phyloP scores from a whole-genome alignment of 1,140 invertebrate species.

The Drosophila yakuba region DNA sequence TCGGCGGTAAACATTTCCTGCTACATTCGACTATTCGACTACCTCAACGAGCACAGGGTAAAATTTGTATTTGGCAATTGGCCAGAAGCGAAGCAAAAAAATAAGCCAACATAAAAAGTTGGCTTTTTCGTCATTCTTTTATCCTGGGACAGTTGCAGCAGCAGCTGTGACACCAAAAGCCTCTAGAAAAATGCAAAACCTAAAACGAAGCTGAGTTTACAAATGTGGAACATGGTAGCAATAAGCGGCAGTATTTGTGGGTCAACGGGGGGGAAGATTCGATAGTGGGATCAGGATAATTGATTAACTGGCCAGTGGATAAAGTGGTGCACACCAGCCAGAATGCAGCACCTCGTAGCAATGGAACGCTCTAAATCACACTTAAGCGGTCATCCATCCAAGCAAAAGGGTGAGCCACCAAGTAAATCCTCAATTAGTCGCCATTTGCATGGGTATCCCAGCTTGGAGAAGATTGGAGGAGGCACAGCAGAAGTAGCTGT shows the following conservation, averaged over 20 bases:
- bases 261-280: conserved; percentile 26
- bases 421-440: conserved; percentile 45
- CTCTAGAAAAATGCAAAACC: background rate
- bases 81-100: conserved; percentile 18
- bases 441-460: conserved; percentile 19
- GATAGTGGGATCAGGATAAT: conserved; percentile 19
- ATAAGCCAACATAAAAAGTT: background rate
- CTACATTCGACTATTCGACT: background rate
- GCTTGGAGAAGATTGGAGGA: background rate
- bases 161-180: conserved; percentile 48
- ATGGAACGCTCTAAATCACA: conserved; percentile 44
- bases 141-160: conserved; percentile 29
- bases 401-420: conserved; percentile 22
- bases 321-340: conserved; percentile 15
- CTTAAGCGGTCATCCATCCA: conserved; percentile 40
- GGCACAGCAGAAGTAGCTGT: background rate
- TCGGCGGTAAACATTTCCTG: conserved; percentile 29
- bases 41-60: conserved; percentile 16
- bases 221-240: conserved; percentile 50
- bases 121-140: conserved; percentile 39
- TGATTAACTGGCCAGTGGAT: conserved; percentile 39
- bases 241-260: conserved; percentile 36
- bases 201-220: conserved; percentile 16
- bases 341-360: conserved; percentile 9
- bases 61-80: conserved; percentile 36